Evolutionary conservation across 2,113 vertebrate genomes (phyloP).

Genomic region (Balaenoptera acutorostrata): DNA sequence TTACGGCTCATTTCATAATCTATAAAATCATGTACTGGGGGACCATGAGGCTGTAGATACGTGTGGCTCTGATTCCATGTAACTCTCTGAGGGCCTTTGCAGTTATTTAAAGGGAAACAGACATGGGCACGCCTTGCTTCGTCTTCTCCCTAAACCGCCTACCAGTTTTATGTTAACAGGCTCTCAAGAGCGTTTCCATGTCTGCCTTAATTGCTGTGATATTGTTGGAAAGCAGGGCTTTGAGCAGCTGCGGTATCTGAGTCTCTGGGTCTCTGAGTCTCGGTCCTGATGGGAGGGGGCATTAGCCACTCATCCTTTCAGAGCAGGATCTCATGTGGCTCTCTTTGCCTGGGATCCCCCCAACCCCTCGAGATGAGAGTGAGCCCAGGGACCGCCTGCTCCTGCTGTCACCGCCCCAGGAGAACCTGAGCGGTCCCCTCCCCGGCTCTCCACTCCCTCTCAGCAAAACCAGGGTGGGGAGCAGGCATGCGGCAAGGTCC

Average conservation of each 20-base stretch:
- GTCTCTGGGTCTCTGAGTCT: background rate
- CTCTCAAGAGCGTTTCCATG: background rate
- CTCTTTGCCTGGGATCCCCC: background rate
- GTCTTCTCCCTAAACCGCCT: background rate
- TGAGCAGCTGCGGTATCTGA: accelerated
- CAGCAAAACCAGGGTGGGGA: background rate
- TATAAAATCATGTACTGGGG: background rate
- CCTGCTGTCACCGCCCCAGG: accelerated
- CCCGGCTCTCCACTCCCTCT: background rate
- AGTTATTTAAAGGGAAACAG: background rate
- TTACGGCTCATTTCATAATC: background rate
- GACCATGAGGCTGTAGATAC: background rate
- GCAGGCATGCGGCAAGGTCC: background rate
- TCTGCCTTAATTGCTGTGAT: background rate
- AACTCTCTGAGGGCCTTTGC: background rate
- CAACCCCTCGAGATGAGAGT: accelerated
- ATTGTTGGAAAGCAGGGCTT: background rate
- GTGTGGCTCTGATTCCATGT: background rate
- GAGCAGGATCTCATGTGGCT: background rate
- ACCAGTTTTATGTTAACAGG: accelerated
- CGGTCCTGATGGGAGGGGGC: background rate
- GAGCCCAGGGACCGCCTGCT: background rate
- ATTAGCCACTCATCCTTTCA: accelerated
- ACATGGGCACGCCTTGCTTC: accelerated
- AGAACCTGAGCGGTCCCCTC: background rate